Conservation (phyloP, 2,113 vertebrate species). For the Xyrauchen texanus region DNA sequence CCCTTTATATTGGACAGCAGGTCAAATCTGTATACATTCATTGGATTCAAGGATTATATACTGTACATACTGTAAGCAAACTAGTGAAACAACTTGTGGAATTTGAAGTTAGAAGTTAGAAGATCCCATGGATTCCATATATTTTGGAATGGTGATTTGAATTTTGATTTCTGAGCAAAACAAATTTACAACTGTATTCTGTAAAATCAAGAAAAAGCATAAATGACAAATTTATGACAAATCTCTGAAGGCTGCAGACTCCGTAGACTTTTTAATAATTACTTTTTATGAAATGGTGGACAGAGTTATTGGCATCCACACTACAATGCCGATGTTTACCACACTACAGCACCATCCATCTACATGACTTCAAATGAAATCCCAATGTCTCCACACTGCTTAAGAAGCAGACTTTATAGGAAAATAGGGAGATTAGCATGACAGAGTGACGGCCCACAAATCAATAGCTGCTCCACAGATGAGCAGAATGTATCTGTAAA, state of each 20-base stretch:
- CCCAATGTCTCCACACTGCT: conserved; percentile 37
- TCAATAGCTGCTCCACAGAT: conserved; percentile 39
- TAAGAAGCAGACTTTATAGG: conserved; percentile 34
- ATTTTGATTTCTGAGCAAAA: too few relatives aligned
- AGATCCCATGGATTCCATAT: too few relatives aligned
- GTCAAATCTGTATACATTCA: too few relatives aligned
- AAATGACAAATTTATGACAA: background rate
- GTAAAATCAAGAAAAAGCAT: background rate
- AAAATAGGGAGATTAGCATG: conserved; percentile 33
- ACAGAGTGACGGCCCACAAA: conserved; percentile 27
- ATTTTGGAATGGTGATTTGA: too few relatives aligned
- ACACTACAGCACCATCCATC: conserved; percentile 9
- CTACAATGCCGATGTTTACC: background rate
- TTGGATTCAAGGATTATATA: too few relatives aligned
- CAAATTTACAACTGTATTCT: too few relatives aligned
- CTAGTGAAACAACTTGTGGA: too few relatives aligned
- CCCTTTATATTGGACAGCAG: too few relatives aligned
- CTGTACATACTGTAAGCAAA: too few relatives aligned
- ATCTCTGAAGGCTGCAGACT: background rate
- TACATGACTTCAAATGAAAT: conserved; percentile 40
- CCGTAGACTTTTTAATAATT: background rate
- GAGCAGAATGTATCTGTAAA: conserved; percentile 34
- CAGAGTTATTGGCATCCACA: background rate
- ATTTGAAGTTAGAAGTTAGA: too few relatives aligned
- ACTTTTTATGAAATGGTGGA: background rate